Evolutionary conservation across 2,797 vertebrate genomes (phyloP), one percentile per base, ranked within the genome.

Genomic region (Sciurus vulgaris): DNA sequence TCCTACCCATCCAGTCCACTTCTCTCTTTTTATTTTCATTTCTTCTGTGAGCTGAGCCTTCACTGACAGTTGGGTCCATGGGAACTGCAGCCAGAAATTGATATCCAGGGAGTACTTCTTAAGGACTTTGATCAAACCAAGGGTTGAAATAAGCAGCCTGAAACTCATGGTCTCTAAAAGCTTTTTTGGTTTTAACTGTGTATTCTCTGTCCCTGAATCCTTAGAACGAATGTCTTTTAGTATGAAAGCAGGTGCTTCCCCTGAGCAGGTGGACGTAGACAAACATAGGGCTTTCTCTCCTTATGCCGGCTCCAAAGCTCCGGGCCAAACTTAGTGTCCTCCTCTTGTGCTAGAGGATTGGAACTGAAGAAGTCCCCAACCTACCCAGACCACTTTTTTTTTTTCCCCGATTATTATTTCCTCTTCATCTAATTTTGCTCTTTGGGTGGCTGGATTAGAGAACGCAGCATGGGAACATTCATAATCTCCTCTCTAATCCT

Each of bases 391-490:
- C 44, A 7, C 1, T 47, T 47, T 47, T 18, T 51, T 44, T n/a
- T 70, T 24, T 89, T 81, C 65, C 51, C 15, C 65, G 61, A 5
- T 54, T 72, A 14, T 38, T 63, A 0, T 54, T 89, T 70, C 73
- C 15, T 82, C 78, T 84, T 63, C 0, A 3, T 47, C 49, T 49
- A 56, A 11, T 33, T 49, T 61, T 61, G 7, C 7, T 0, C 51
- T 49, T 1, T 7, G 4, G 11, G 70, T 24, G 18, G 15, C 70
- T 63, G 67, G 69, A 78, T 65, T 61, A 3, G n/a, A 33, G 22
- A 72, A 3, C 0, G 3, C 0, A 0, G 30, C 18, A 0, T 9
- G 17, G 72, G 28, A 69, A 61, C 11, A 13, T 30, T 6, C 13
- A 4, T 3, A 1, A 56, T 70, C 56, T 70, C 9, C 11, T 7